A percentile compares a stretch with the other conserved stretches of the same genome.
phyloP scores from a whole-genome alignment of 2,797 vertebrate genomes.

The Pristis pectinata region DNA sequence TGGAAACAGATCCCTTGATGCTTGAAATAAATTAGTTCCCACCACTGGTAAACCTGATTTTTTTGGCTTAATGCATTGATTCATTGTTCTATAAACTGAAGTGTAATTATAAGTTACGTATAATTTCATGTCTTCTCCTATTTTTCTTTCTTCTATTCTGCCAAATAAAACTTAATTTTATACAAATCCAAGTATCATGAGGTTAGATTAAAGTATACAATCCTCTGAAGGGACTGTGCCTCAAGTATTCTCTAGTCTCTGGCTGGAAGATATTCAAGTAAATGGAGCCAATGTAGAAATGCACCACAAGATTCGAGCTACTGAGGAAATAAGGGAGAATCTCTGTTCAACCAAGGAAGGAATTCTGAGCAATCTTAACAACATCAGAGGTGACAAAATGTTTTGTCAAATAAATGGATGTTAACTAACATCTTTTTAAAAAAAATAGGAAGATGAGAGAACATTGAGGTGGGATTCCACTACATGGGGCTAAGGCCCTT shows the following conservation, averaged over 20 bases:
- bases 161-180: background rate
- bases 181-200: background rate
- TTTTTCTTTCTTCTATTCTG: background rate
- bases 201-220: background rate
- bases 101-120: background rate
- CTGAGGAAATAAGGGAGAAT: background rate
- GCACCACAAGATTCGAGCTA: background rate
- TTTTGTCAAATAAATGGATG: background rate
- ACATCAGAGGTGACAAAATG: background rate
- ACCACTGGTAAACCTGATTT: background rate
- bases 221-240: background rate
- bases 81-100: background rate
- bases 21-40: background rate
- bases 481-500: background rate
- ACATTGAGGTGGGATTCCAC: background rate
- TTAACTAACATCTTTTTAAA: background rate
- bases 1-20: background rate
- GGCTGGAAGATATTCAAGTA: background rate
- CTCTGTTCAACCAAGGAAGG: background rate
- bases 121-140: background rate
- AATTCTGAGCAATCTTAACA: background rate
- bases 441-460: background rate
- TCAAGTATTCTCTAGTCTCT: background rate
- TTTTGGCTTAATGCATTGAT: background rate
- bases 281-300: background rate